Evolutionary conservation across 2,797 vertebrate genomes (phyloP).

Genomic region (Ptychobarbus kaznakovi): DNA sequence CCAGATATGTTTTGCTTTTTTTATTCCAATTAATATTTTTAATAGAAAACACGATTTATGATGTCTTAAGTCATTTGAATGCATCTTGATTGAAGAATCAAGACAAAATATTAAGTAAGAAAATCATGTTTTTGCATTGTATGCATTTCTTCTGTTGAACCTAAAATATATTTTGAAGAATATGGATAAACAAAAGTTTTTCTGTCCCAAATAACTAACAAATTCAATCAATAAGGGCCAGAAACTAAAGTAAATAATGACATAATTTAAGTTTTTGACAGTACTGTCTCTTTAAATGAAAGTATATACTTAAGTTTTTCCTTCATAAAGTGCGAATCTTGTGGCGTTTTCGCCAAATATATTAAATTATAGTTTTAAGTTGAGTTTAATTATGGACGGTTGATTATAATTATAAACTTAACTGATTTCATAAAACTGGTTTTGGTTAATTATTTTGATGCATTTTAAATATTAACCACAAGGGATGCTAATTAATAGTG

Average conservation of each 20-base stretch:
- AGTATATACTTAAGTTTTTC: not conserved
- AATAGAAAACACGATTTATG: too few species aligned
- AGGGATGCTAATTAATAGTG: not conserved
- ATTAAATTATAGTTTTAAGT: too few species aligned
- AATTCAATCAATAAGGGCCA: not conserved
- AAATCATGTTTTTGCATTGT: too few species aligned
- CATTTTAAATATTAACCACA: too few species aligned
- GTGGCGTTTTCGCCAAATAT: fast-evolving
- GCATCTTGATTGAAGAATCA: too few species aligned
- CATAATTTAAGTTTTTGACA: not conserved
- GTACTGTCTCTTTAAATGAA: not conserved
- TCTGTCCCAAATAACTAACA: not conserved
- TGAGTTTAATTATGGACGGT: too few species aligned
- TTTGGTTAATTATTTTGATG: not conserved
- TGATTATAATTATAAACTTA: not conserved
- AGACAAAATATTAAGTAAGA: too few species aligned
- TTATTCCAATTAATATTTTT: too few species aligned
- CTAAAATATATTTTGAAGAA: not conserved
- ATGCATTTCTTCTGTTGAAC: not conserved
- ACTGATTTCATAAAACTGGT: not conserved
- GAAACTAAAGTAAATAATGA: not conserved
- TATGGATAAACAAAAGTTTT: not conserved
- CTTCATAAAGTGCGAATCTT: not conserved
- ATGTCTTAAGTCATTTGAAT: too few species aligned
- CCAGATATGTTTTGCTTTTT: too few species aligned